phyloP scores from a whole-genome alignment of 2,113 vertebrate species.

The Chunga burmeisteri region DNA sequence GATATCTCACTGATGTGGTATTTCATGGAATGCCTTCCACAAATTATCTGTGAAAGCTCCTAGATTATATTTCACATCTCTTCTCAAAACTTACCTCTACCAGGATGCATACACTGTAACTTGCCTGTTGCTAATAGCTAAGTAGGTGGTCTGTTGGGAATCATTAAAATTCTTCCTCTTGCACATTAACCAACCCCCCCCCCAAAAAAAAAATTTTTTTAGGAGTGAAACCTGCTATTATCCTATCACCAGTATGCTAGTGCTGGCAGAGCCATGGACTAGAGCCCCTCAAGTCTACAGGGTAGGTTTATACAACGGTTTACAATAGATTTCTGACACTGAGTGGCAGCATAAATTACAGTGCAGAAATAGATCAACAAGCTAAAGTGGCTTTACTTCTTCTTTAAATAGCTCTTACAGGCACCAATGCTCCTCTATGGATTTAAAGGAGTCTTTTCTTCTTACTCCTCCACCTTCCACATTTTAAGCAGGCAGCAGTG shows the following conservation, averaged over 20 bases:
- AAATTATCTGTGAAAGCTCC: background rate
- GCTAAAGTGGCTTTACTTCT: slow-evolving; percentile 24
- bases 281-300: background rate
- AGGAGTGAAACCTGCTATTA: slow-evolving; percentile 32
- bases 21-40: background rate
- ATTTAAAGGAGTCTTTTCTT: slow-evolving; percentile 53
- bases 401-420: slow-evolving; percentile 19
- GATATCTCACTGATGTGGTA: background rate
- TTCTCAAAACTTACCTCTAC: background rate
- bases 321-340: slow-evolving; percentile 22
- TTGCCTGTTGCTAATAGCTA: background rate
- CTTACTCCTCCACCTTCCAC: slow-evolving; percentile 5
- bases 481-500: slow-evolving; percentile 44
- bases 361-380: slow-evolving; percentile 45
- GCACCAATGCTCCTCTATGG: background rate
- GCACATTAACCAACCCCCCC: background rate
- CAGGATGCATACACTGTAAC: background rate
- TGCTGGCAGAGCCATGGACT: background rate
- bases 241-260: background rate
- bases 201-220: background rate
- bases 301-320: background rate
- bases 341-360: slow-evolving; percentile 54
- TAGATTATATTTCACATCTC: background rate
- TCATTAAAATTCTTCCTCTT: slow-evolving; percentile 34
- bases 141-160: slow-evolving; percentile 35